Evolutionary conservation across 2,888 invertebrate genomes (phyloP), one percentile per base, ranked within the genome.

Genomic region (Chaitophorus viminalis): DNA sequence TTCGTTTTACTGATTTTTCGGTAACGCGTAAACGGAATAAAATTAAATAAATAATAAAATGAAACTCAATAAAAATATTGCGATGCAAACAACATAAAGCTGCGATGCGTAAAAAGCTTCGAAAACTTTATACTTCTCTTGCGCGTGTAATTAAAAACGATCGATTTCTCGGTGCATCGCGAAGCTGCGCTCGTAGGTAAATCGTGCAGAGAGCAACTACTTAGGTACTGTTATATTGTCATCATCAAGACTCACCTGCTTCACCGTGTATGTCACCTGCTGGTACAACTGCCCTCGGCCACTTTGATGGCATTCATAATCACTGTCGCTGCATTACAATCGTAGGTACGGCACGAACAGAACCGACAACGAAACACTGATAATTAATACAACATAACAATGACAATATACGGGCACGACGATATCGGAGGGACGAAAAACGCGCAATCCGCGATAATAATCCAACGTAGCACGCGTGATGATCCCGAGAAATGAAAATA

Each of bases 161-260:
- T n/a, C n/a, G n/a, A n/a, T n/a, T n/a, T n/a, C n/a, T n/a, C 39
- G 9, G 39, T 39, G 39, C 8, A n/a, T n/a, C n/a, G n/a, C 5
- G 39, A 6, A 39, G 39, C 39, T 46, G 14, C 11, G 46, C 46
- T 46, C 11, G 46, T 3, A 36, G 6, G 6, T 39, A 46, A 46
- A 46, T 46, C 46, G 46, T 14, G 46, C 11, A 14, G 14, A 46
- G 14, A 46, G 14, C 46, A 2, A 2, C n/a, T n/a, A n/a, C n/a
- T n/a, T n/a, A n/a, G n/a, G n/a, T n/a, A n/a, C n/a, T n/a, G n/a
- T n/a, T n/a, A n/a, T n/a, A 39, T 3, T 11, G 14, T 9, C 14
- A 60, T 39, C 3, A 17, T 75, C 36, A 21, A 36, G 18, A 74
- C 75, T 84, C 75, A 84, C 83, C 75, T 65, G 83, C 65, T 60